phyloP scores from a whole-genome alignment of 1,140 invertebrate genomes.

The Lordiphosa stackelbergi region DNA sequence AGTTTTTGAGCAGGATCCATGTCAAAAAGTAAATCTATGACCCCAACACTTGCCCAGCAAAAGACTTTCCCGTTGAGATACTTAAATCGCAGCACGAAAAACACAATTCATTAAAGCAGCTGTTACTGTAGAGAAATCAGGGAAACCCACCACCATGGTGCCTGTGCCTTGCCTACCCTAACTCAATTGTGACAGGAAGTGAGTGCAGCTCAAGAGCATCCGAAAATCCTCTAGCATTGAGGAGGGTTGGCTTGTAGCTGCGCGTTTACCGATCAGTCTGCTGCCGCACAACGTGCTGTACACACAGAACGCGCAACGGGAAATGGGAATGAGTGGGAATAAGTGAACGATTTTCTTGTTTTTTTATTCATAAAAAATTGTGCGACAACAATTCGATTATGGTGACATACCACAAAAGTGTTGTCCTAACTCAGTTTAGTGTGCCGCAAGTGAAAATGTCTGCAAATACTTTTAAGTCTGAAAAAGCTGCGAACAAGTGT shows the following conservation, averaged over 20 bases:
- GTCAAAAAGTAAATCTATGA: not conserved
- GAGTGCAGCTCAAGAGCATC: slow-evolving; percentile 3
- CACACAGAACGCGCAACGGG: slow-evolving; percentile 2
- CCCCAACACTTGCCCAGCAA: slow-evolving; percentile 7
- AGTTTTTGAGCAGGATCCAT: not conserved
- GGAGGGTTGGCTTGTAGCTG: slow-evolving; percentile 19
- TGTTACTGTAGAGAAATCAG: slow-evolving; percentile 7
- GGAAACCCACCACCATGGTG: not conserved
- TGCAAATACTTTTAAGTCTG: not conserved
- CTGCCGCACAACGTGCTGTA: slow-evolving; percentile 8
- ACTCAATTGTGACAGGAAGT: slow-evolving; percentile 5
- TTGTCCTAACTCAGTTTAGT: slow-evolving; percentile 29
- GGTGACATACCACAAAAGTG: slow-evolving; percentile 31
- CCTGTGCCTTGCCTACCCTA: not conserved
- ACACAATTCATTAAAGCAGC: slow-evolving; percentile 10
- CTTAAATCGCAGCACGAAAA: not conserved
- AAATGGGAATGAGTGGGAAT: slow-evolving; percentile 3
- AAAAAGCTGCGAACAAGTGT: not conserved
- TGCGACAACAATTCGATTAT: slow-evolving; percentile 23
- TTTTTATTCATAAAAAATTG: not conserved
- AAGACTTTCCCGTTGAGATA: not conserved
- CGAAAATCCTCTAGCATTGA: slow-evolving; percentile 2
- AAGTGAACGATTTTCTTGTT: not conserved
- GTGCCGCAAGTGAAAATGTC: slow-evolving; percentile 5
- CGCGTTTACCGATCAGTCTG: slow-evolving; percentile 39